A percentile compares a stretch with the other conserved stretches of the same genome.
These are phyloP conservation scores for Rhodinocichla rosea DNA, from an alignment of 2,113 vertebrate genomes.

Conservation along the genomic window DNA sequence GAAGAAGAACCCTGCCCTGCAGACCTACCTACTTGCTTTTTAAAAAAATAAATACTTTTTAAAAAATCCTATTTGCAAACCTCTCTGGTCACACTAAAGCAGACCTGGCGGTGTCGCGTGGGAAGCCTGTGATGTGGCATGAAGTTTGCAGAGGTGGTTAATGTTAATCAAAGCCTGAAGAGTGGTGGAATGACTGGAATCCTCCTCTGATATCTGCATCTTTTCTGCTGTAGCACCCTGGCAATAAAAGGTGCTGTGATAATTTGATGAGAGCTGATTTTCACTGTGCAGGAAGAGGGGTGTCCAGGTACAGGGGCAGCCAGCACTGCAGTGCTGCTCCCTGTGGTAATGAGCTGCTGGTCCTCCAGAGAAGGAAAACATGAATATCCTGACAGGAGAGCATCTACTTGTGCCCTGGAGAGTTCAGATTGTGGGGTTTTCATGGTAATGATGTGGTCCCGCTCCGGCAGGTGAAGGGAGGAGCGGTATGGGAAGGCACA, in stretches of 20 bases:
- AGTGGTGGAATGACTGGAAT: not conserved
- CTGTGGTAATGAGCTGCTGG: not conserved
- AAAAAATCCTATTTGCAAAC: not conserved
- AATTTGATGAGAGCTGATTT: not conserved
- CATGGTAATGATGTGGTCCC: not conserved
- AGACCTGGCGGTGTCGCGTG: accelerated
- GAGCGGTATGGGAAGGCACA: not conserved
- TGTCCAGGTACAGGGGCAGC: not conserved
- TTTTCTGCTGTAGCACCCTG: not conserved
- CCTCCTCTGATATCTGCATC: not conserved
- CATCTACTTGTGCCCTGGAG: slow-evolving; percentile 11
- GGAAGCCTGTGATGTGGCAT: not conserved
- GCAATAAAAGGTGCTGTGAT: not conserved
- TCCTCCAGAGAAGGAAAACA: not conserved
- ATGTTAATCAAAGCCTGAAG: not conserved
- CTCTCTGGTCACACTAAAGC: not conserved
- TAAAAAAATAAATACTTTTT: accelerated
- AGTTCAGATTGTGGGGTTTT: not conserved
- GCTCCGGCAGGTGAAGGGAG: not conserved
- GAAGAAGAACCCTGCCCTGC: not conserved
- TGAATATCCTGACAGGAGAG: slow-evolving; percentile 27
- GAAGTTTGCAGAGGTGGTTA: not conserved
- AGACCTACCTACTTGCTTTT: not conserved
- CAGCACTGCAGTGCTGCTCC: not conserved
- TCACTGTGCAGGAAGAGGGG: not conserved